A percentile compares a stretch with the other conserved stretches of the same genome.
Evolutionary conservation across 1,140 invertebrate genomes (phyloP).

Genomic region (Tribolium castaneum): DNA sequence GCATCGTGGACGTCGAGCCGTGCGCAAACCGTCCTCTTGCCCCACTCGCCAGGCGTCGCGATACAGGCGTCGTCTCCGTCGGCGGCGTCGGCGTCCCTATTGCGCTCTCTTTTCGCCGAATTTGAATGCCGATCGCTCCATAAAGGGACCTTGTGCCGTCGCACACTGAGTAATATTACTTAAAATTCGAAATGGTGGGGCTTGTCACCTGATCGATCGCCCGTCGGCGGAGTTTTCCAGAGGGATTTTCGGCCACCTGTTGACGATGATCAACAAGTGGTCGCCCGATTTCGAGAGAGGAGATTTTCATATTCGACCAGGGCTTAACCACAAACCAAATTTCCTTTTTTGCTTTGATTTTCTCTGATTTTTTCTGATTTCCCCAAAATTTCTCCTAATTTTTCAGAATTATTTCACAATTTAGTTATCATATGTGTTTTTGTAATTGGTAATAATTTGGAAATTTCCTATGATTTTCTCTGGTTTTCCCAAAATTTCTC

Average conservation of each 20-base stretch:
- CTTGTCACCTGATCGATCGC: background rate
- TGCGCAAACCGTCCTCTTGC: conserved; percentile 44
- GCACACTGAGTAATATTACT: conserved; percentile 49
- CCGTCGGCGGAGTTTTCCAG: background rate
- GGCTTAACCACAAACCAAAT: no score
- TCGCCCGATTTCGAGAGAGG: conserved; percentile 27
- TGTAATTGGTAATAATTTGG: no score
- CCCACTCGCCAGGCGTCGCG: conserved; percentile 3
- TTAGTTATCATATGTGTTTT: no score
- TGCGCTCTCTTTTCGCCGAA: conserved; percentile 41
- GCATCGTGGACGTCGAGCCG: conserved; percentile 34
- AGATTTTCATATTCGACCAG: background rate
- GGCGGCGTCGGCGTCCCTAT: background rate
- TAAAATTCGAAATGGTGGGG: conserved; percentile 40
- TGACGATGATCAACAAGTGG: conserved; percentile 57
- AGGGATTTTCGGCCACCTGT: conserved; percentile 53
- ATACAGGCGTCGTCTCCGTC: conserved; percentile 38
- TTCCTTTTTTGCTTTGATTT: no score
- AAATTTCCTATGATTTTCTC: no score
- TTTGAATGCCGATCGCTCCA: conserved; percentile 53
- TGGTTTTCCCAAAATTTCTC: no score
- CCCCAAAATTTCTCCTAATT: no score
- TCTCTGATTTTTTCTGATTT: no score
- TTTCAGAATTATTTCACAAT: no score
- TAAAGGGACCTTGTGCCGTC: conserved; percentile 46